phyloP scores from a whole-genome alignment of 2,797 vertebrate genomes.

The Diplodus puntazzo region DNA sequence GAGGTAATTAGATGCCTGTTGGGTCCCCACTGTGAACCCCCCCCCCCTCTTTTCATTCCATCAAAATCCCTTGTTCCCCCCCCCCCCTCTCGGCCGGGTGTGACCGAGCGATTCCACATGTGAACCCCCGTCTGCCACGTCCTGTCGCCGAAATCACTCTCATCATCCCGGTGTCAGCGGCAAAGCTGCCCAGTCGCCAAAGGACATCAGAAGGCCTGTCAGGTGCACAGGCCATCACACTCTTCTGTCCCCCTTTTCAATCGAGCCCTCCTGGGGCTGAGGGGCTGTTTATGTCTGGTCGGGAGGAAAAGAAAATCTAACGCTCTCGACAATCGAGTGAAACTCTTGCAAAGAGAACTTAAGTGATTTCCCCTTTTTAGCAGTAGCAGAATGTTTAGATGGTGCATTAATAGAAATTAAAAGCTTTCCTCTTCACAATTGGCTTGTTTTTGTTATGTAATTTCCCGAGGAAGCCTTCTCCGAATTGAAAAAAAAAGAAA shows the following conservation, averaged over 20 bases:
- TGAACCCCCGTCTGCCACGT: constrained; percentile 45
- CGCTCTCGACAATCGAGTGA: constrained; percentile 4
- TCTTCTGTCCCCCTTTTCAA: constrained; percentile 20
- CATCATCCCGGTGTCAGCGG: constrained; percentile 49
- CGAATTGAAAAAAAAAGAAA: constrained; percentile 3
- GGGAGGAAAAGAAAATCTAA: background rate
- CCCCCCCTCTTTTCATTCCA: constrained; percentile 52
- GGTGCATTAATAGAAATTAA: background rate
- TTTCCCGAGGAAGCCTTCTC: background rate
- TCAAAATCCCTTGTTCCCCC: constrained; percentile 40
- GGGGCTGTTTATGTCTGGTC: background rate
- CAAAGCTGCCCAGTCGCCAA: constrained; percentile 41
- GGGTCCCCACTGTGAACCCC: constrained; percentile 55
- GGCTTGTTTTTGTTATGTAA: background rate
- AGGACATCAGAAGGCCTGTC: constrained; percentile 51
- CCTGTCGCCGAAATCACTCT: constrained; percentile 58
- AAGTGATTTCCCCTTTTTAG: background rate
- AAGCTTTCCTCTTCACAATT: background rate
- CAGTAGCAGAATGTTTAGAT: background rate
- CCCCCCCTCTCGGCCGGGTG: constrained; percentile 11
- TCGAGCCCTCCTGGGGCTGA: background rate
- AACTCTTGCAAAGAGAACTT: background rate
- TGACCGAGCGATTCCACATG: constrained; percentile 53
- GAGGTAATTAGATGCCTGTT: constrained; percentile 80
- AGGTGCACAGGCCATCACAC: constrained; percentile 33